Conservation (phyloP, 2,797 vertebrate species). For the Pantherophis alleghaniensis region DNA sequence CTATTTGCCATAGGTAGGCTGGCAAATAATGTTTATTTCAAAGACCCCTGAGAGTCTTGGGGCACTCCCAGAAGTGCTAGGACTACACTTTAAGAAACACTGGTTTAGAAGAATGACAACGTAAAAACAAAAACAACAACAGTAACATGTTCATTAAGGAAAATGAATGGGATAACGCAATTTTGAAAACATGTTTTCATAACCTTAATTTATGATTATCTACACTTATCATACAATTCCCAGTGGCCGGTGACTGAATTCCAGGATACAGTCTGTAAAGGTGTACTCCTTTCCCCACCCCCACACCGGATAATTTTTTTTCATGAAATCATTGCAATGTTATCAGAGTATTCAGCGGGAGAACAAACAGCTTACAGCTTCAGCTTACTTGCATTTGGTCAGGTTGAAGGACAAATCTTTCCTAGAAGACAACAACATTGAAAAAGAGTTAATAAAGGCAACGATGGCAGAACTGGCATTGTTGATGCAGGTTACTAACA, state of each 20-base stretch:
- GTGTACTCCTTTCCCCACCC: not conserved
- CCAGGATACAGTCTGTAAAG: not conserved
- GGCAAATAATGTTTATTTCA: not conserved
- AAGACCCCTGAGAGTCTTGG: not conserved
- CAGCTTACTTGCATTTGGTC: conserved; percentile 94
- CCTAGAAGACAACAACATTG: conserved; percentile 77
- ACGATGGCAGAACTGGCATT: not conserved
- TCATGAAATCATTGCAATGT: not conserved
- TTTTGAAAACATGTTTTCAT: not conserved
- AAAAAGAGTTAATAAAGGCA: conserved; percentile 47
- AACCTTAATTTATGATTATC: not conserved
- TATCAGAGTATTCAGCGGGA: not conserved
- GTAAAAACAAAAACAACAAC: not conserved
- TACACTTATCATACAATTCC: not conserved
- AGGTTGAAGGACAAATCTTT: conserved; percentile 81
- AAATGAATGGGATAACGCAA: not conserved
- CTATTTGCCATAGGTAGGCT: not conserved
- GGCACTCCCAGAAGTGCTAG: not conserved
- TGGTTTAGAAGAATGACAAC: not conserved
- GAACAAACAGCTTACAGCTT: not conserved
- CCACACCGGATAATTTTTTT: not conserved
- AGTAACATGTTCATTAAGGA: not conserved
- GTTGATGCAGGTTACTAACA: not conserved
- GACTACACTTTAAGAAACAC: not conserved
- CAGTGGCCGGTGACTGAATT: not conserved